These are phyloP conservation scores for Misgurnus mizolepis DNA, from an alignment of 2,113 vertebrate genomes.

Conservation along the genomic window DNA sequence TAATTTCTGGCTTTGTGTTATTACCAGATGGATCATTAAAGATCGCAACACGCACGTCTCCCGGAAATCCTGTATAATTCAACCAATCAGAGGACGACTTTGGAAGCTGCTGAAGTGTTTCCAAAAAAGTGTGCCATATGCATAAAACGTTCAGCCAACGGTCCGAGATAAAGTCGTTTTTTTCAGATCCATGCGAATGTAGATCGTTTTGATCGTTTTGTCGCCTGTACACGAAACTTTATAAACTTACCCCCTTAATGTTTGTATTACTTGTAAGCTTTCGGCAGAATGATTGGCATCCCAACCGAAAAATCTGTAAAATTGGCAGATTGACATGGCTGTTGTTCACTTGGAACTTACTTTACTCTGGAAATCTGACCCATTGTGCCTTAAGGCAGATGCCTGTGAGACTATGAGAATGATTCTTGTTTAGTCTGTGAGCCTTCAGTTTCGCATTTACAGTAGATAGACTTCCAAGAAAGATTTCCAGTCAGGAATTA, in stretches of 20 bases:
- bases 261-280: too few relatives aligned
- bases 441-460: background rate
- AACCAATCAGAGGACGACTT: too few relatives aligned
- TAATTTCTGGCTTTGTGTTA: too few relatives aligned
- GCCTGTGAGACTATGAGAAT: background rate
- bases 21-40: too few relatives aligned
- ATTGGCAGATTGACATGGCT: background rate
- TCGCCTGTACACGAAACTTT: background rate
- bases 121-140: too few relatives aligned
- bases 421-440: constrained; percentile 5
- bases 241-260: background rate
- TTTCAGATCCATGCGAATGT: too few relatives aligned
- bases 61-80: too few relatives aligned
- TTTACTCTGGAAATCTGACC: background rate
- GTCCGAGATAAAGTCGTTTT: too few relatives aligned
- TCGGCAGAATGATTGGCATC: background rate
- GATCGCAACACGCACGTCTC: too few relatives aligned
- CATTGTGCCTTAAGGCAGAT: background rate
- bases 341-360: background rate
- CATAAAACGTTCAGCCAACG: too few relatives aligned
- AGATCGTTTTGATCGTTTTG: too few relatives aligned
- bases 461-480: background rate
- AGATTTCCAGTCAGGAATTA: background rate
- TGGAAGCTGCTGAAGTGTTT: too few relatives aligned
- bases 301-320: background rate